Evolutionary conservation across 2,797 vertebrate genomes (phyloP), one percentile per base, ranked within the genome.

Genomic region (Knipowitschia caucasica): DNA sequence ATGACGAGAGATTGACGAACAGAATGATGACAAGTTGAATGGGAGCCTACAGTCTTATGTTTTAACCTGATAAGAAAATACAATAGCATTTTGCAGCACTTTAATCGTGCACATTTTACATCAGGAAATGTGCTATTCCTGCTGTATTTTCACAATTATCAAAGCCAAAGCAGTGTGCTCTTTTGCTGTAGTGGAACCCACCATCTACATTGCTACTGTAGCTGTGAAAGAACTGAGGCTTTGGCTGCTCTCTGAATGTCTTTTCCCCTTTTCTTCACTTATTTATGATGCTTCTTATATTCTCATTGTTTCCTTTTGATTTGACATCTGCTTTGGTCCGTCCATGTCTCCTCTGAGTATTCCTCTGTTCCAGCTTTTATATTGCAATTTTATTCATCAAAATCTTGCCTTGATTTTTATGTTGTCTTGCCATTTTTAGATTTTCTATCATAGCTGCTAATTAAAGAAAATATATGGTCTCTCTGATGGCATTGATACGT

Each of bases 231-330:
- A 38, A 20, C 17, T 9, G 42, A 25, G 11, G 14, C 24, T 27
- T 27, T 45, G 10, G n/a, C 25, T 26, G 3, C 11, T 45, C 25
- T 17, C 25, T 17, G n/a, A 45, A 27, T 45, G 24, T 35, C 34
- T 63, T 57, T 50, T 43, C 11, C 33, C 43, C 14, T 65, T 65
- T 50, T 46, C 14, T 65, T 65, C 52, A 64, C 34, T 74, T 58
- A 55, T 66, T 64, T 64, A 59, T 56, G 39, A 38, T 46, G 27
- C 11, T 17, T 42, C 49, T 64, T 20, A 5, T 56, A 23, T 39
- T 26, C 64, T 52, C 39, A 1, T 62, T 26, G 46, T 25, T 31
- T 35, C 26, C 10, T 10, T n/a, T 53, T 47, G 56, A 21, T 54
- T 36, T 7, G 9, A 45, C 49, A 44, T 33, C 8, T 20, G 50